Evolutionary conservation across 2,888 invertebrate species (phyloP).

Genomic region (Phlogophora meticulosa): DNA sequence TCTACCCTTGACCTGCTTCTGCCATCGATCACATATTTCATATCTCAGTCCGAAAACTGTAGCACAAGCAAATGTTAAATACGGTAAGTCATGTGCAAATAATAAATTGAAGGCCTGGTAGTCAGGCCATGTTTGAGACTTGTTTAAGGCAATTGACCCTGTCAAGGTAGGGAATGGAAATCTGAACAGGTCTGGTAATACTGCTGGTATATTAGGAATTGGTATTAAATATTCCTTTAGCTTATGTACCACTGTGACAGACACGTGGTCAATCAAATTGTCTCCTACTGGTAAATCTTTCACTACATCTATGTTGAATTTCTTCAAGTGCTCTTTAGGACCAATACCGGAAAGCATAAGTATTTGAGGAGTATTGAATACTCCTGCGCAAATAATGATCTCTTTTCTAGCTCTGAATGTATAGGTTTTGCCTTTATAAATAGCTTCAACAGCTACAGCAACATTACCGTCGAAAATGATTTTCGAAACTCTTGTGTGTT

Average conservation of each 20-base stretch:
- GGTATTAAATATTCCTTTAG: conserved; percentile 17
- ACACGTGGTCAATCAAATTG: conserved; percentile 43
- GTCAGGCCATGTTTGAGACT: conserved; percentile 41
- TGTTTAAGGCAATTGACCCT: conserved; percentile 55
- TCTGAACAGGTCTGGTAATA: conserved; percentile 28
- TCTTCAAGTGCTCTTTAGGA: conserved; percentile 44
- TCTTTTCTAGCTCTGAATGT: conserved; percentile 53
- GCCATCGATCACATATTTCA: conserved; percentile 54
- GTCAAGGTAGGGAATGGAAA: conserved; percentile 52
- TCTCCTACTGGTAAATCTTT: conserved; percentile 52
- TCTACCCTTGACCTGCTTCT: conserved; percentile 32
- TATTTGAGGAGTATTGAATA: conserved; percentile 53
- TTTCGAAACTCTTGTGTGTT: conserved; percentile 51
- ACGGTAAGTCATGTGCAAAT: conserved; percentile 59
- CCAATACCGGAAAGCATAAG: conserved; percentile 59
- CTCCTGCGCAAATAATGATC: conserved; percentile 53
- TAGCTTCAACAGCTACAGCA: conserved; percentile 48
- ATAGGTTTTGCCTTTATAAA: conserved; percentile 29
- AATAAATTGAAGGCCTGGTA: conserved; percentile 47
- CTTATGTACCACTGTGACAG: conserved; percentile 30
- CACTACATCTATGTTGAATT: conserved; percentile 22
- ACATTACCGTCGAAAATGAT: conserved; percentile 45
- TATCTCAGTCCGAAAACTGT: conserved; percentile 35
- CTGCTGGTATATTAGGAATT: conserved; percentile 5
- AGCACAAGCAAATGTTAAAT: conserved; percentile 44